A percentile compares a stretch with the other conserved stretches of the same genome.
Conservation (phyloP, 2,797 vertebrate genomes). For the Lepus townsendii region DNA sequence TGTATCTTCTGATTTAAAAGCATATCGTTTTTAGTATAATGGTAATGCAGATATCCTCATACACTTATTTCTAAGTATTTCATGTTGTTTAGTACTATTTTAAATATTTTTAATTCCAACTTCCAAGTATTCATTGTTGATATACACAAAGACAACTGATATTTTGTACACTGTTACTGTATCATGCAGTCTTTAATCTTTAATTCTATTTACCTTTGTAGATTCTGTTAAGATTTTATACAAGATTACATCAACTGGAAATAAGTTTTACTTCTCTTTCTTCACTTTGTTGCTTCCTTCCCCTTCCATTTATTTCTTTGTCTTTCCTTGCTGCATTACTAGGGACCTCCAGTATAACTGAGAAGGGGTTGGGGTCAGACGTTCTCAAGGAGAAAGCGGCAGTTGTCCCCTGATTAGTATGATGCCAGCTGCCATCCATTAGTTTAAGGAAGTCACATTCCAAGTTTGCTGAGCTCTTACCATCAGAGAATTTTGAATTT, state of each 20-base stretch:
- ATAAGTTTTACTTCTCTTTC: constrained; percentile 28
- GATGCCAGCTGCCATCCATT: background rate
- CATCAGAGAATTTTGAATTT: constrained; percentile 16
- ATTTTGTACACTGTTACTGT: background rate
- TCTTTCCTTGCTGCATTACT: background rate
- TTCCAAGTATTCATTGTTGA: constrained; percentile 6
- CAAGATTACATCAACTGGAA: background rate
- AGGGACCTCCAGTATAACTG: background rate
- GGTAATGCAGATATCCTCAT: background rate
- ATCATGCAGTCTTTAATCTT: background rate
- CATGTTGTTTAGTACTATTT: background rate
- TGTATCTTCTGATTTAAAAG: background rate
- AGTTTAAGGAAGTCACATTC: background rate
- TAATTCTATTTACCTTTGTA: background rate
- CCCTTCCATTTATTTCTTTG: constrained; percentile 36
- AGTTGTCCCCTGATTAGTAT: background rate
- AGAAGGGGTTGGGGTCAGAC: background rate
- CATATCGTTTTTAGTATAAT: background rate
- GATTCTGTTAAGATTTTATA: background rate
- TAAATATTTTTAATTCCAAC: background rate
- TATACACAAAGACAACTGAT: background rate
- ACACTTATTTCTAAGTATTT: constrained; percentile 37
- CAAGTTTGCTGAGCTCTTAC: constrained; percentile 9
- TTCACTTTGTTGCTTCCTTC: background rate
- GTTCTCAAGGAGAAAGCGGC: background rate